Evolutionary conservation across 2,113 vertebrate genomes (phyloP).

Genomic region (Chaenocephalus aceratus): DNA sequence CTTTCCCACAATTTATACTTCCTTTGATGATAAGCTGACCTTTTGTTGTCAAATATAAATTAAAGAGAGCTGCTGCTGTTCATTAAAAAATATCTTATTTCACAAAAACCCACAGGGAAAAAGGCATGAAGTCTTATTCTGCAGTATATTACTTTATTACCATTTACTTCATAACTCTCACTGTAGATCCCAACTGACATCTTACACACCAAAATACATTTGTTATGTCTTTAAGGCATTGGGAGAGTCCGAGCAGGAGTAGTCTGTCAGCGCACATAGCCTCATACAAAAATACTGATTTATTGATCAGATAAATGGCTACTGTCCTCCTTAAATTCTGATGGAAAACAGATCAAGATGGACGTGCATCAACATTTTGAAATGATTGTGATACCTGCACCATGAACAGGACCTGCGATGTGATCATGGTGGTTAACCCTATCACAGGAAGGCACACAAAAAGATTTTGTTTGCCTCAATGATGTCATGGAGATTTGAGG

Average conservation of each 20-base stretch:
- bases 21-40: conserved; percentile 42
- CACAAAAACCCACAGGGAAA: conserved; percentile 3
- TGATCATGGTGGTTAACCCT: neutral
- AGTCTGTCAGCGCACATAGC: neutral
- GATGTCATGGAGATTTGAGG: neutral
- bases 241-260: conserved; percentile 13
- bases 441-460: neutral
- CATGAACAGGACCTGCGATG: neutral
- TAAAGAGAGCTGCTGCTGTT: too few species aligned
- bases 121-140: conserved; percentile 4
- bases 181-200: conserved; percentile 2
- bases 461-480: neutral
- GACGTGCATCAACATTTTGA: too few species aligned
- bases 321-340: neutral
- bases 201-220: neutral
- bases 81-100: too few species aligned
- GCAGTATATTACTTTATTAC: neutral
- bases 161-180: neutral
- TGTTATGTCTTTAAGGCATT: conserved; percentile 8
- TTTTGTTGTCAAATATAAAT: conserved; percentile 36
- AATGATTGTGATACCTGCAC: neutral
- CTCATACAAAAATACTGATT: neutral
- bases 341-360: neutral
- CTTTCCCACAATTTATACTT: conserved; percentile 16
- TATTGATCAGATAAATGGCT: conserved; percentile 19